Evolutionary conservation across 1,140 invertebrate species (phyloP), one percentile per base, ranked within the genome.

Genomic region (Thaumetopoea pityocampa): DNA sequence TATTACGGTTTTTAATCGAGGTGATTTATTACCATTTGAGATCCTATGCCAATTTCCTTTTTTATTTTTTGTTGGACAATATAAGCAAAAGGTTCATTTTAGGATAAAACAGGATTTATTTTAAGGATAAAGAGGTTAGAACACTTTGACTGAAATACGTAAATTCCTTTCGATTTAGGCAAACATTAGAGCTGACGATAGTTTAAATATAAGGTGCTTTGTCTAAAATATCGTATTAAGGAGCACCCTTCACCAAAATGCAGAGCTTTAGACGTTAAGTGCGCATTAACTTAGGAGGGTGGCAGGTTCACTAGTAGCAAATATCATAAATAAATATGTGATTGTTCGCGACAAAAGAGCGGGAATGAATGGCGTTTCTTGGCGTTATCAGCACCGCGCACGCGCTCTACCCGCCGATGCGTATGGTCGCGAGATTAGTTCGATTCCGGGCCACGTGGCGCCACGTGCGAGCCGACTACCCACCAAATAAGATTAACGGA

Each of bases 271-370:
- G 49, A 20, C 18, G 9, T 48, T 58, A 65, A 59, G 51, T 58
- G 58, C 50, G 50, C 54, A 63, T 61, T 67, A 66, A 59, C 35
- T 58, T 48, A 51, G 40, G 48, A 63, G 77, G 74, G 70, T 70
- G 73, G 72, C 66, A 73, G 77, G 69, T 72, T 71, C 65, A 61
- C 55, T 68, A 62, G 59, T 67, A 66, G 65, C 66, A 77, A 81
- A 81, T 84, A 80, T 81, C 67, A 84, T 83, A 81, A 83, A 83
- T 84, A 84, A 74, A 79, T 83, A 83, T 68, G 69, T 67, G 67
- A 84, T 81, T 83, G 76, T 80, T 79, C 55, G 54, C 56, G 52
- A 84, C 79, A 84, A 84, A 79, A 79, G 79, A 74, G 70, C 62
- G 59, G 59, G 71, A 73, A 84, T 84, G 77, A 84, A 84, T 84